phyloP scores from a whole-genome alignment of 1,140 invertebrate genomes.

The Cardiocondyla obscurior region DNA sequence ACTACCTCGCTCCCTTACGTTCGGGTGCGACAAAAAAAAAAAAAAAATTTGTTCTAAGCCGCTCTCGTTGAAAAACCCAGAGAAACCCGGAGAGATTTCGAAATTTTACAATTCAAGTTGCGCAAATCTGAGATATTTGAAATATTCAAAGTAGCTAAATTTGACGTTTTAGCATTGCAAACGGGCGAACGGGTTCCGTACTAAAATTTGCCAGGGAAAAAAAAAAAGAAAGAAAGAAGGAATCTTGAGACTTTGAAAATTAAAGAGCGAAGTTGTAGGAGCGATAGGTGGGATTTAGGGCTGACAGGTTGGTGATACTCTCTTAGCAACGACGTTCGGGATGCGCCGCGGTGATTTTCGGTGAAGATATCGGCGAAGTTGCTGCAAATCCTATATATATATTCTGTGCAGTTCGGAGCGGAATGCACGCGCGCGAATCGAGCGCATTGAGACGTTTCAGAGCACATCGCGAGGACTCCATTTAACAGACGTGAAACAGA shows the following conservation, averaged over 20 bases:
- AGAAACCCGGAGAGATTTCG: not conserved
- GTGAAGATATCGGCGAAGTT: conserved; percentile 30
- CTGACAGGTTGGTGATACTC: not conserved
- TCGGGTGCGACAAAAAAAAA: too few relatives aligned
- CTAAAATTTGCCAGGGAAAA: not conserved
- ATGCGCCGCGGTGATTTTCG: conserved; percentile 11
- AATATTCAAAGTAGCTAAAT: conserved; percentile 2
- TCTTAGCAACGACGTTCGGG: not conserved
- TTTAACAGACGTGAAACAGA: conserved; percentile 56
- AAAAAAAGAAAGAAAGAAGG: not conserved
- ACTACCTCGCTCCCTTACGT: not conserved
- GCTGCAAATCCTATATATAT: conserved; percentile 38
- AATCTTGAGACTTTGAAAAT: not conserved
- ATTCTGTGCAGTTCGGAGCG: not conserved
- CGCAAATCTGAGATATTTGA: not conserved
- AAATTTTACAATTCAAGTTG: not conserved
- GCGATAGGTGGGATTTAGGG: conserved; percentile 3
- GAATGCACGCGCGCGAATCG: conserved; percentile 6
- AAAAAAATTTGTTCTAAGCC: not conserved
- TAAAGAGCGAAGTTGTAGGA: conserved; percentile 7
- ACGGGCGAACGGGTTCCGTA: not conserved
- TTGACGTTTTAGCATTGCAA: not conserved
- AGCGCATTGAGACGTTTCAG: conserved; percentile 54
- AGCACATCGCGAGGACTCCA: conserved; percentile 40
- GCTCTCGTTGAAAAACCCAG: not conserved